These are phyloP conservation scores for Aix galericulata DNA, from an alignment of 2,113 vertebrate species.

Conservation along the genomic window DNA sequence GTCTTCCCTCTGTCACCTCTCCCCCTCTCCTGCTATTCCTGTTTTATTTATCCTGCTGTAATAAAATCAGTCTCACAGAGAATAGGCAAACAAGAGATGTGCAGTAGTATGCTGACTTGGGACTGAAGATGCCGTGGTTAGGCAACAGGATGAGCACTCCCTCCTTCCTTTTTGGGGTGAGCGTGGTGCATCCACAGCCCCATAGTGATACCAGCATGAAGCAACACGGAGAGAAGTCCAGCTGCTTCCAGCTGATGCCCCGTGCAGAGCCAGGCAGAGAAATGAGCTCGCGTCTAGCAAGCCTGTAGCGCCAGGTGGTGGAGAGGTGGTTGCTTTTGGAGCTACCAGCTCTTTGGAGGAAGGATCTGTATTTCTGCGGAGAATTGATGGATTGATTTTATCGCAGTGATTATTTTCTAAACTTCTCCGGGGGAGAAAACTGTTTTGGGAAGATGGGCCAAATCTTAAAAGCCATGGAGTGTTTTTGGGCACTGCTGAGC, in stretches of 20 bases:
- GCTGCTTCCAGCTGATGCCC: neutral
- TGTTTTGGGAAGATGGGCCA: neutral
- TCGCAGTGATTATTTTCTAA: neutral
- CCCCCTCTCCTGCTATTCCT: neutral
- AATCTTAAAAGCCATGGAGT: neutral
- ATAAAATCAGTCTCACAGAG: neutral
- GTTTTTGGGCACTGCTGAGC: neutral
- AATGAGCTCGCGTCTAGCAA: too few relatives aligned
- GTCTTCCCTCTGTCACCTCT: neutral
- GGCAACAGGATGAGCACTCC: neutral
- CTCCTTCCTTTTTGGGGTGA: neutral
- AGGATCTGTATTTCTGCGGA: neutral
- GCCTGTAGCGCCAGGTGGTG: neutral
- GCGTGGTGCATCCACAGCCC: neutral
- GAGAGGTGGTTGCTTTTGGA: neutral
- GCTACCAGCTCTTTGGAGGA: neutral
- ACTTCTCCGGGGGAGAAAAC: neutral
- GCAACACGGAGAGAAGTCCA: rapidly evolving
- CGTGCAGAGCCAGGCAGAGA: neutral
- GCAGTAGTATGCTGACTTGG: neutral
- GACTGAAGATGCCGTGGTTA: neutral
- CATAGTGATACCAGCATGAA: rapidly evolving
- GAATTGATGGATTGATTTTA: neutral
- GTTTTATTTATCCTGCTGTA: conserved; percentile 11
- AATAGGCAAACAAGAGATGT: neutral